Percentiles rank a stretch among this genome's conserved stretches.
Conservation (phyloP, 1,140 invertebrate species). For the Rhopalosiphum maidis region DNA sequence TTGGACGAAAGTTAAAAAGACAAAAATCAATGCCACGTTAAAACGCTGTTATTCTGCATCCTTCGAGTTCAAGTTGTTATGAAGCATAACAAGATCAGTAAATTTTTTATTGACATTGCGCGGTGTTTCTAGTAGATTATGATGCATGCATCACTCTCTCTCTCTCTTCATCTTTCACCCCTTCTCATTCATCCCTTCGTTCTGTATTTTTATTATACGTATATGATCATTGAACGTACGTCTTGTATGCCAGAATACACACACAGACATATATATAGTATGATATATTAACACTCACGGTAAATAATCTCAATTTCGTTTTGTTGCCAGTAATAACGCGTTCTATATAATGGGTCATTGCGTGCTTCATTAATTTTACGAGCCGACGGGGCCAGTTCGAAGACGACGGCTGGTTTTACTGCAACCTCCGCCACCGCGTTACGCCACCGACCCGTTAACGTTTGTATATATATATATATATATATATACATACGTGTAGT, state of each 20-base stretch:
- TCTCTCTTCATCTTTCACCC: no score
- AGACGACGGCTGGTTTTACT: neutral
- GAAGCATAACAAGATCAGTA: neutral
- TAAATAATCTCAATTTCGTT: constrained; percentile 19
- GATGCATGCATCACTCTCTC: neutral
- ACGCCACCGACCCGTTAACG: neutral
- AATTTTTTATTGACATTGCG: neutral
- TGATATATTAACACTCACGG: neutral
- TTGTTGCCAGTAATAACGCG: neutral
- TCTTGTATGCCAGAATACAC: neutral
- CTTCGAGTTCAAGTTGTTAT: neutral
- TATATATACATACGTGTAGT: neutral
- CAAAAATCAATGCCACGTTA: neutral
- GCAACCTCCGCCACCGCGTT: neutral
- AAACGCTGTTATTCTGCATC: neutral
- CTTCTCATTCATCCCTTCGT: neutral
- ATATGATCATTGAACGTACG: neutral
- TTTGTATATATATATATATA: neutral
- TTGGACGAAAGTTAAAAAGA: neutral
- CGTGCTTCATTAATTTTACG: constrained; percentile 35
- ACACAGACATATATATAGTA: neutral
- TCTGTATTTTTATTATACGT: neutral
- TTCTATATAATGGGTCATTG: constrained; percentile 10
- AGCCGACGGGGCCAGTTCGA: neutral
- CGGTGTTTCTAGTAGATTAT: neutral